phyloP scores from a whole-genome alignment of 1,140 invertebrate genomes.

The Papilio glaucus region DNA sequence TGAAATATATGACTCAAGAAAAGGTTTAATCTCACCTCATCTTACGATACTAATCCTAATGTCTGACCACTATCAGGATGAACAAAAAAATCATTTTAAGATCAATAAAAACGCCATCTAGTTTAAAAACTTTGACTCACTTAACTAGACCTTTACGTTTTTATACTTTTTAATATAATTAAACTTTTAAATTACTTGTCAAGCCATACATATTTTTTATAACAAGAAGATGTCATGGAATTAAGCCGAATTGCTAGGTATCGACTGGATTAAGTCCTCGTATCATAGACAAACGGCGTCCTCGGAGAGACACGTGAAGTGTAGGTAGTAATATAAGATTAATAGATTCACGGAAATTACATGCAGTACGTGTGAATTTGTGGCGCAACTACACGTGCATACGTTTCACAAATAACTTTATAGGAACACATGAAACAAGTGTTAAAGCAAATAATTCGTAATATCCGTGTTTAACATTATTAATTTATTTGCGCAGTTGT shows the following conservation, averaged over 20 bases:
- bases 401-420: not conserved
- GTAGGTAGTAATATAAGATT: conserved; percentile 16
- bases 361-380: not conserved
- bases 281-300: too few species aligned
- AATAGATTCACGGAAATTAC: not conserved
- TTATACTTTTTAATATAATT: not conserved
- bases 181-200: not conserved
- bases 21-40: not conserved
- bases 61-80: too few species aligned
- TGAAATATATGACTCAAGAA: not conserved
- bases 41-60: too few species aligned
- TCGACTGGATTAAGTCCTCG: conserved; percentile 4
- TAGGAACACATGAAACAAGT: too few species aligned
- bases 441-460: too few species aligned
- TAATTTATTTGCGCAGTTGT: too few species aligned
- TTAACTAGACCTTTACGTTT: not conserved
- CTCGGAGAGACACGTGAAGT: conserved; percentile 12
- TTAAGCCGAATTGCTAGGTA: conserved; percentile 7
- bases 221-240: not conserved
- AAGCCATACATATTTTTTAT: not conserved
- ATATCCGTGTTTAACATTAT: too few species aligned
- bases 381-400: not conserved
- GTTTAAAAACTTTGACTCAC: not conserved
- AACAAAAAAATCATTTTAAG: too few species aligned
- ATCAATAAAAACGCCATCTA: not conserved